Conservation (phyloP, 2,113 vertebrate genomes). For the Bubo bubo region DNA sequence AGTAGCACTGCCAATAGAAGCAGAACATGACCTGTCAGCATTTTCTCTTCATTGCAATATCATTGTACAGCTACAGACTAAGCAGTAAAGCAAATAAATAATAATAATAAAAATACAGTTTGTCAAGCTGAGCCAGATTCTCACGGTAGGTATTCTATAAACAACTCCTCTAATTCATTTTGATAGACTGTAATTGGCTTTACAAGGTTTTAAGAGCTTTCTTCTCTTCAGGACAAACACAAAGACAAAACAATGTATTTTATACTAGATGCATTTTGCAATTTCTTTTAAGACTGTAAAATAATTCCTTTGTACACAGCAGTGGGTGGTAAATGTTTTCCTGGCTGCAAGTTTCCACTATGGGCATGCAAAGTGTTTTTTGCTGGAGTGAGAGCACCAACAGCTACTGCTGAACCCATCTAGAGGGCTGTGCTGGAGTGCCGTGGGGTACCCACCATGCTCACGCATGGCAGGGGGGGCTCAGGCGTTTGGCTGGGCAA, state of each 20-base stretch:
- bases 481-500: background rate
- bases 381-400: background rate
- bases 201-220: conserved; percentile 40
- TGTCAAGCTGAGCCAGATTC: conserved; percentile 64
- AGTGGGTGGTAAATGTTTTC: background rate
- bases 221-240: conserved; percentile 17
- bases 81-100: conserved; percentile 59
- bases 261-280: conserved; percentile 7
- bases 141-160: conserved; percentile 55
- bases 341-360: background rate
- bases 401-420: background rate
- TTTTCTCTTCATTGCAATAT: conserved; percentile 55
- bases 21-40: conserved; percentile 69
- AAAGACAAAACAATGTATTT: conserved; percentile 3
- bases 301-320: background rate
- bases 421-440: background rate
- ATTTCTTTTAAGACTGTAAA: background rate
- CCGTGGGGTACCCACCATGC: background rate
- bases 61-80: conserved; percentile 54
- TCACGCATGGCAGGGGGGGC: rapidly evolving
- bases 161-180: conserved; percentile 58
- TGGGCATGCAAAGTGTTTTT: background rate
- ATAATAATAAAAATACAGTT: conserved; percentile 50
- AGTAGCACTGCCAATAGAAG: conserved; percentile 64
- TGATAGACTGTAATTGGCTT: conserved; percentile 55